These are phyloP conservation scores for Trichoplusia ni DNA, from an alignment of 1,140 invertebrate species.

Conservation along the genomic window DNA sequence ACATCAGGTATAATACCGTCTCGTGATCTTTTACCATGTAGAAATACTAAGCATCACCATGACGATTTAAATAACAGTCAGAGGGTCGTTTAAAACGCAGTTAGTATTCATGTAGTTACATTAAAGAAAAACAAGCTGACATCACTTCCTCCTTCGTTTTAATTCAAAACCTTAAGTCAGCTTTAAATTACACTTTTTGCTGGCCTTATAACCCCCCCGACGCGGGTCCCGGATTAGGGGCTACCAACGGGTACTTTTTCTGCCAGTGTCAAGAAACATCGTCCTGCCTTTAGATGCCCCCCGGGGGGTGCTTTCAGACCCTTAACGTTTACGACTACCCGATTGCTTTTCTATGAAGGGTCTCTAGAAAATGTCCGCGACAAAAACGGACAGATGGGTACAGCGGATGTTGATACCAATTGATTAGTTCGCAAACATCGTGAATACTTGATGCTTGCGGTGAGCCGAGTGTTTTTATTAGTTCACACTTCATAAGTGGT, in stretches of 20 bases:
- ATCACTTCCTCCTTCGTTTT: conserved; percentile 65
- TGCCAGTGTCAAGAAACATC: conserved; percentile 72
- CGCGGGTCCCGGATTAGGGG: conserved; percentile 67
- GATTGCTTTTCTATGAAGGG: conserved; percentile 82
- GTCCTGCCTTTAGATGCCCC: conserved; percentile 70
- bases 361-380: conserved; percentile 60
- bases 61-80: too few relatives aligned
- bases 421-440: conserved; percentile 44
- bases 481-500: conserved; percentile 44
- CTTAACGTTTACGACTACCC: conserved; percentile 80
- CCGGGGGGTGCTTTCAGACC: conserved; percentile 72
- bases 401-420: conserved; percentile 58
- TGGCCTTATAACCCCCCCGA: conserved; percentile 70
- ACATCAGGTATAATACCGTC: too few relatives aligned
- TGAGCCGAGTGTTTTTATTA: conserved; percentile 31
- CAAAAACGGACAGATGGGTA: conserved; percentile 70
- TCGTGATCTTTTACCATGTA: too few relatives aligned
- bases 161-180: conserved; percentile 79
- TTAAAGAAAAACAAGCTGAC: conserved; percentile 18
- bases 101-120: conserved; percentile 21
- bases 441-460: conserved; percentile 37
- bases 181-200: conserved; percentile 80
- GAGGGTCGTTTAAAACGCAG: background rate
- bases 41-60: too few relatives aligned
- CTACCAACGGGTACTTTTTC: conserved; percentile 71